Base-by-base conservation (phyloP, 37 sponge, comb jelly and placozoan genomes). In the Crambe crambe region DNA sequence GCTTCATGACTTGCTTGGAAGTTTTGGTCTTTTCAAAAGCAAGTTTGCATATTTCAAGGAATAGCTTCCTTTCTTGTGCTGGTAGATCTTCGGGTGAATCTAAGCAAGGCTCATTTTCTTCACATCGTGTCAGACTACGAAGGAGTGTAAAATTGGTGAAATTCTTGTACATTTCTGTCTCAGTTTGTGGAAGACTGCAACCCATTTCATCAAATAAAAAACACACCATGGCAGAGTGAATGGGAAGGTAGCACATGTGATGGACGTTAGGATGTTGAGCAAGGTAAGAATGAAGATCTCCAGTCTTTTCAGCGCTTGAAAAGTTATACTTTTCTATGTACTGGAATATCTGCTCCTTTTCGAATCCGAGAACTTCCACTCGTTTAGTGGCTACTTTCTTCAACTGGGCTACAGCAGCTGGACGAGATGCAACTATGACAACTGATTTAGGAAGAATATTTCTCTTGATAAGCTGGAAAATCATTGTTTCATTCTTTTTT, bases 161-260 rank as follows among this genome's bases (percentile, higher is more conserved):
- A 12, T 51, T 10, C 36, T 38, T 20, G 64, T 87, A 80, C 3
- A 87, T 68, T 0, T 75, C 76, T 30, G 87, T 76, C 64, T 80
- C 76, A 56, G 87, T 75, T n/a, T 75, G 59, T 57, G 87, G 87
- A 41, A 87, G 75, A 34, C 66, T 43, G 4, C 37, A 20, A 18
- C 42, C 59, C 15, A 37, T 22, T 0, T 61, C 26, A 17, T 67
- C 25, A 65, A 40, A 67, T 1, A 79, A 54, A 30, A 30, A 79
- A 56, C 23, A 37, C 1, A 73, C 31, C 56, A 73, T 73, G 5
- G 57, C 74, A 31, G 35, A 30, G 27, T 73, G 74, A 8, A 73
- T 32, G 2, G 74, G 74, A 3, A 73, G 20, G 31, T 73, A 73
- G 57, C 56, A 47, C 74, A 73, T 73, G 58, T 73, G 74, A 56